Percentiles rank a stretch among this genome's conserved stretches.
phyloP scores from a whole-genome alignment of 35 echinoderm and acorn worm genomes.

The Patiria miniata region DNA sequence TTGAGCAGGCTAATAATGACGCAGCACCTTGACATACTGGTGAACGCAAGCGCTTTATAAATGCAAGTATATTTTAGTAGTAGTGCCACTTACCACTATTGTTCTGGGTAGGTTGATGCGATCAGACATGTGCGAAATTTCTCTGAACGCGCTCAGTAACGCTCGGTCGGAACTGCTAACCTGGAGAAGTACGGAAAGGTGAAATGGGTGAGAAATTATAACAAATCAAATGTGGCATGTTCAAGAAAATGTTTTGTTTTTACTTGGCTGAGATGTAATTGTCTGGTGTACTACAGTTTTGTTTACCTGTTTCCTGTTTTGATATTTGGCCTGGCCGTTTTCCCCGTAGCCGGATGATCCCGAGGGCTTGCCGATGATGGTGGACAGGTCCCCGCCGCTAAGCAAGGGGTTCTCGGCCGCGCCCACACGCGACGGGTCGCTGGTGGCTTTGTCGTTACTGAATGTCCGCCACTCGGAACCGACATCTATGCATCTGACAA shows the following conservation, averaged over 20 bases:
- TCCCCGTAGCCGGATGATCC: conserved; percentile 56
- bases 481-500: conserved; percentile 72
- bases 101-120: conserved; percentile 98
- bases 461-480: conserved; percentile 99
- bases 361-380: conserved; percentile 74
- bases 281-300: not conserved
- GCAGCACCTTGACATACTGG: not conserved
- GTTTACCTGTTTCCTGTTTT: conserved; percentile 54
- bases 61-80: no score
- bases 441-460: conserved; percentile 85
- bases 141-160: conserved; percentile 86
- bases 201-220: not conserved
- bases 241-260: not conserved
- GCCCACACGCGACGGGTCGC: conserved; percentile 93
- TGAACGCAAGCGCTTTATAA: no score
- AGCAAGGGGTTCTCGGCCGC: conserved; percentile 93
- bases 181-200: conserved; percentile 41
- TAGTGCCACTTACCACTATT: conserved; percentile 93
- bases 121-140: conserved; percentile 91
- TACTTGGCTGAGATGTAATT: not conserved
- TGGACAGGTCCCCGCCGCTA: conserved; percentile 82
- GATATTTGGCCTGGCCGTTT: conserved; percentile 51
- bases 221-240: not conserved
- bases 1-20: not conserved
- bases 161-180: conserved; percentile 83